Evolutionary conservation across 2,888 invertebrate genomes (phyloP).

Genomic region (Napeogenes sylphis): DNA sequence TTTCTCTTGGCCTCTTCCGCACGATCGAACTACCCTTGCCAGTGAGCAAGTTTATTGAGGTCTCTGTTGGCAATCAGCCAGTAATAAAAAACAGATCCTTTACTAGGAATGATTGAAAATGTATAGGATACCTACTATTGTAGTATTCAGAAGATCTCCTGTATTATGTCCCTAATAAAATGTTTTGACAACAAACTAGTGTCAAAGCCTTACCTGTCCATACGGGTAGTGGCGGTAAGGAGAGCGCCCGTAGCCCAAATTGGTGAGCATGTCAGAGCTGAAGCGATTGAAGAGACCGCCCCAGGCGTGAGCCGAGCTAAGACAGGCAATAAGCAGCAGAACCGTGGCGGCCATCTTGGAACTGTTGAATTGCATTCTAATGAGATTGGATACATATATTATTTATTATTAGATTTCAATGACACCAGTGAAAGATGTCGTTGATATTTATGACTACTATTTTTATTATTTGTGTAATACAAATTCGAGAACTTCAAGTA

Average conservation of each 20-base stretch:
- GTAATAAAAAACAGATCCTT: background rate
- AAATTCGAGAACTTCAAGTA: no score
- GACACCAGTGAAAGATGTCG: no score
- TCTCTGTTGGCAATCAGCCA: background rate
- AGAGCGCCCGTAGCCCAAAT: slow-evolving; percentile 84
- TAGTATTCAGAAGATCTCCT: no score
- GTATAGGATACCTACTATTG: no score
- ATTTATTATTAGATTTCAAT: background rate
- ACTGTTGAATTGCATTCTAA: slow-evolving; percentile 35
- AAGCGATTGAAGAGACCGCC: slow-evolving; percentile 91
- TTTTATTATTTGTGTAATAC: no score
- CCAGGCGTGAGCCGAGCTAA: slow-evolving; percentile 80
- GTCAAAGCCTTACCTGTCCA: slow-evolving; percentile 52
- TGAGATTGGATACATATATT: background rate
- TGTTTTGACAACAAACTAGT: no score
- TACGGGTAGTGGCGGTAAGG: slow-evolving; percentile 66
- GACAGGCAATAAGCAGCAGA: slow-evolving; percentile 53
- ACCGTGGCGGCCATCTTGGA: slow-evolving; percentile 55
- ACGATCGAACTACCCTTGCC: slow-evolving; percentile 3
- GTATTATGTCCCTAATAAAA: no score
- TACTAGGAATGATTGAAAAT: no score
- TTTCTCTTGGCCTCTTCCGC: slow-evolving; percentile 7
- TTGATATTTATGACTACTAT: no score
- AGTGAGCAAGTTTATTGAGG: slow-evolving; percentile 3
- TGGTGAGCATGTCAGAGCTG: slow-evolving; percentile 90